Conservation (phyloP, 2,888 invertebrate genomes). For the Drosophila anceps region DNA sequence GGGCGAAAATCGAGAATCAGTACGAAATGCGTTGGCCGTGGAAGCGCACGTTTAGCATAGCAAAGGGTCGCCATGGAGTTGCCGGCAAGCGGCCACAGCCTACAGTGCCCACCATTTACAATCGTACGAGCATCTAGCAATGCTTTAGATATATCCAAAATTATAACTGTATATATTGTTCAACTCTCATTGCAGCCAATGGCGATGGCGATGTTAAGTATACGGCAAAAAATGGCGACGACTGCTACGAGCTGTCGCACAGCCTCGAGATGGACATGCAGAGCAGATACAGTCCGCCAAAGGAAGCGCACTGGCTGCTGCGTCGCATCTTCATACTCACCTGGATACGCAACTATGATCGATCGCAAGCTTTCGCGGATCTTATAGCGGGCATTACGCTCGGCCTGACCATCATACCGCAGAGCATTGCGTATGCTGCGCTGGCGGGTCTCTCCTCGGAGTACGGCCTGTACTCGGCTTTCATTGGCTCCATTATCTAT, state of each 20-base stretch:
- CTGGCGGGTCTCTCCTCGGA: conserved; percentile 94
- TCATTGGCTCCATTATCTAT: conserved; percentile 95
- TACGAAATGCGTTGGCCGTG: conserved; percentile 76
- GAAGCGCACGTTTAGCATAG: conserved; percentile 68
- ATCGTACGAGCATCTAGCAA: conserved; percentile 57
- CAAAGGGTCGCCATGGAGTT: conserved; percentile 6
- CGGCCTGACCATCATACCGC: conserved; percentile 96
- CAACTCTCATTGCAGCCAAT: conserved; percentile 48
- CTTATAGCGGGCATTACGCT: conserved; percentile 95
- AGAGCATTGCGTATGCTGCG: conserved; percentile 95
- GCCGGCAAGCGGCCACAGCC: background rate
- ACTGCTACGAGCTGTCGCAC: conserved; percentile 44
- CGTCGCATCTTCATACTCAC: conserved; percentile 86
- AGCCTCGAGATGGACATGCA: conserved; percentile 67
- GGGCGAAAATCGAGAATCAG: conserved; percentile 57
- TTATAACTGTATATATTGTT: background rate
- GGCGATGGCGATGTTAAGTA: conserved; percentile 65
- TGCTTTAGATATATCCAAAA: background rate
- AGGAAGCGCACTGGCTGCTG: conserved; percentile 75
- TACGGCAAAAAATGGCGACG: conserved; percentile 63
- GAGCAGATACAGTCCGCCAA: conserved; percentile 68
- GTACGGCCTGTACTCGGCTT: conserved; percentile 96
- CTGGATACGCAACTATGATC: conserved; percentile 90
- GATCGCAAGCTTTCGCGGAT: conserved; percentile 90
- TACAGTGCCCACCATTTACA: conserved; percentile 60